Evolutionary conservation across 2,888 invertebrate species (phyloP).

Genomic region (Thera obeliscata): DNA sequence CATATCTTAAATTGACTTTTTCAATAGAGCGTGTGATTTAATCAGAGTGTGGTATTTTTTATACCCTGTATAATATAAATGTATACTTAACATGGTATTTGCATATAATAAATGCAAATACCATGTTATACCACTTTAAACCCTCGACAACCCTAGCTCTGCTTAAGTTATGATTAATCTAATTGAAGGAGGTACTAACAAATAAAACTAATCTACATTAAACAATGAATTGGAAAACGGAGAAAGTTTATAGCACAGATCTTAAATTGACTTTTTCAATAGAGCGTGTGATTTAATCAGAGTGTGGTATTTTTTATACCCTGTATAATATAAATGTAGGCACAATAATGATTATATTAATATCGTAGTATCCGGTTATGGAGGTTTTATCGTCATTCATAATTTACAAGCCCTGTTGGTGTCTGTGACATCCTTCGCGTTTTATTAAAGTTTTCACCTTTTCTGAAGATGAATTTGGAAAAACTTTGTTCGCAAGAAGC

Average conservation of each 20-base stretch:
- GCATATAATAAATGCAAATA: background rate
- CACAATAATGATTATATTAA: too few species aligned
- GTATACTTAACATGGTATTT: too few species aligned
- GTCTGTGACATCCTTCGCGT: too few species aligned
- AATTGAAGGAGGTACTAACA: constrained; percentile 31
- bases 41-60: background rate
- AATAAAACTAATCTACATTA: constrained; percentile 36
- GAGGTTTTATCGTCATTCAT: too few species aligned
- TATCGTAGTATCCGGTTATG: too few species aligned
- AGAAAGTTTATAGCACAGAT: constrained; percentile 41
- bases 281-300: constrained; percentile 8
- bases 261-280: constrained; percentile 33
- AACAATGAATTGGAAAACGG: constrained; percentile 36
- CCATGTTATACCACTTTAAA: too few species aligned
- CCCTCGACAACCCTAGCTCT: constrained; percentile 24
- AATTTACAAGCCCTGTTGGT: too few species aligned
- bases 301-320: background rate
- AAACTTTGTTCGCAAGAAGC: too few species aligned
- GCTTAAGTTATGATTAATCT: constrained; percentile 35
- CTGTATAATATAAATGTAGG: background rate
- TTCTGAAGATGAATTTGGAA: too few species aligned
- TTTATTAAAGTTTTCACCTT: too few species aligned
- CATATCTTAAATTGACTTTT: constrained; percentile 33
- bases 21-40: constrained; percentile 22
- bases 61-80: background rate